A percentile compares a stretch with the other conserved stretches of the same genome.
Evolutionary conservation across 2,888 invertebrate species (phyloP).

Genomic region (Mechanitis mazaeus): DNA sequence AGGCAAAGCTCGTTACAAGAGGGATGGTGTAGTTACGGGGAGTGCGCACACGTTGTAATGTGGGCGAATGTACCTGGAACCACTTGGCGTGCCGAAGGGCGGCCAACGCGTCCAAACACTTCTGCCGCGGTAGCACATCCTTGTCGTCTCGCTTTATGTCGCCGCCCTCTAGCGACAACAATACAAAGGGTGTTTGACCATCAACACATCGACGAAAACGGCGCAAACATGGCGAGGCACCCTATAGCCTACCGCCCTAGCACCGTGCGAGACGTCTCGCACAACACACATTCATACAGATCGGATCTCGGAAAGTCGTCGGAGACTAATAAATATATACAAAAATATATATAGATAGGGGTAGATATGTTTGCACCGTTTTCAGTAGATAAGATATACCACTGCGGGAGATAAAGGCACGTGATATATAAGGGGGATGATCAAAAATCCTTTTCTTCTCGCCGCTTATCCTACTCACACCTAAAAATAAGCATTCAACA

Average conservation of each 20-base stretch:
- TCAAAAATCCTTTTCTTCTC: constrained; percentile 82
- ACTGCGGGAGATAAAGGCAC: constrained; percentile 52
- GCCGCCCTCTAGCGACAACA: constrained; percentile 78
- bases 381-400: constrained; percentile 64
- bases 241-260: constrained; percentile 15
- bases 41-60: constrained; percentile 65
- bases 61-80: constrained; percentile 94
- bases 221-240: constrained; percentile 61
- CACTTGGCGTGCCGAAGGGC: constrained; percentile 99
- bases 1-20: constrained; percentile 1
- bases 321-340: not conserved
- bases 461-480: constrained; percentile 67
- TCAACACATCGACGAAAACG: constrained; percentile 72
- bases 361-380: constrained; percentile 71
- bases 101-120: constrained; percentile 99
- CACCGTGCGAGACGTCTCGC: not conserved
- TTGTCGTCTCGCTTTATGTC: constrained; percentile 85
- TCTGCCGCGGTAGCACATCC: constrained; percentile 98
- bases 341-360: constrained; percentile 18
- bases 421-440: constrained; percentile 73
- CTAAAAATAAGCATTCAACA: constrained; percentile 74
- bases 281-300: constrained; percentile 31
- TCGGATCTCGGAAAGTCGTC: not conserved
- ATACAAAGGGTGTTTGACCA: constrained; percentile 87
- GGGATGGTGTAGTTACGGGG: constrained; percentile 33